Evolutionary conservation across 2,888 invertebrate genomes (phyloP).

Genomic region (Pyrocoelia pectoralis): DNA sequence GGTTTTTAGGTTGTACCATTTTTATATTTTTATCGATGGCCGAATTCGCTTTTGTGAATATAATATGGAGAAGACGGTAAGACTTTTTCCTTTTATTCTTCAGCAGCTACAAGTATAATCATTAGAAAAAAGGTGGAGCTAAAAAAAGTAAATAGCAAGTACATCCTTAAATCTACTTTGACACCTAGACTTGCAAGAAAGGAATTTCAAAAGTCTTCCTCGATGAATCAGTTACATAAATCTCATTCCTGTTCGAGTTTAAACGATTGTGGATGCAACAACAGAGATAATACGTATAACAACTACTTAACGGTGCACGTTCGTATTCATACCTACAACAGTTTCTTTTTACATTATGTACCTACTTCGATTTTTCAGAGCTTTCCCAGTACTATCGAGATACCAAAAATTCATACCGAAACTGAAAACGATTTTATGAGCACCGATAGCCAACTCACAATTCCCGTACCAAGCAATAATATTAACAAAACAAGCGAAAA

Average conservation of each 20-base stretch:
- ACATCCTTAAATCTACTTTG: slow-evolving; percentile 83
- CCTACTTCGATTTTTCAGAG: slow-evolving; percentile 60
- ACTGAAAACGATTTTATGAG: slow-evolving; percentile 67
- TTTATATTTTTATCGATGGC: slow-evolving; percentile 87
- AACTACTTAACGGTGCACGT: slow-evolving; percentile 49
- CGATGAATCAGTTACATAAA: slow-evolving; percentile 68
- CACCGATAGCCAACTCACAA: slow-evolving; percentile 35
- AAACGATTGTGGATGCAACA: slow-evolving; percentile 61
- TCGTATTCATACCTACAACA: slow-evolving; percentile 29
- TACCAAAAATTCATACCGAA: slow-evolving; percentile 75
- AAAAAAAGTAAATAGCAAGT: slow-evolving; percentile 81
- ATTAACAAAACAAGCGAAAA: slow-evolving; percentile 34
- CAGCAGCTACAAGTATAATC: background rate
- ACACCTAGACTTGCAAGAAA: slow-evolving; percentile 80
- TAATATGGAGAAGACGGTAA: slow-evolving; percentile 85
- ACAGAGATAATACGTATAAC: slow-evolving; percentile 37
- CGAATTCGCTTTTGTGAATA: slow-evolving; percentile 90
- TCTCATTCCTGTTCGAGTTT: slow-evolving; percentile 78
- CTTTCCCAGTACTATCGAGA: slow-evolving; percentile 67
- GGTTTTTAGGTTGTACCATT: slow-evolving; percentile 85
- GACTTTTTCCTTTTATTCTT: slow-evolving; percentile 40
- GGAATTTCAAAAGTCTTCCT: slow-evolving; percentile 71
- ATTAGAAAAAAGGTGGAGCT: slow-evolving; percentile 70
- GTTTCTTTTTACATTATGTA: background rate
- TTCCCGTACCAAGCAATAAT: slow-evolving; percentile 31